These are phyloP conservation scores for Helicoverpa armigera DNA, from an alignment of 1,140 invertebrate genomes.

Conservation along the genomic window DNA sequence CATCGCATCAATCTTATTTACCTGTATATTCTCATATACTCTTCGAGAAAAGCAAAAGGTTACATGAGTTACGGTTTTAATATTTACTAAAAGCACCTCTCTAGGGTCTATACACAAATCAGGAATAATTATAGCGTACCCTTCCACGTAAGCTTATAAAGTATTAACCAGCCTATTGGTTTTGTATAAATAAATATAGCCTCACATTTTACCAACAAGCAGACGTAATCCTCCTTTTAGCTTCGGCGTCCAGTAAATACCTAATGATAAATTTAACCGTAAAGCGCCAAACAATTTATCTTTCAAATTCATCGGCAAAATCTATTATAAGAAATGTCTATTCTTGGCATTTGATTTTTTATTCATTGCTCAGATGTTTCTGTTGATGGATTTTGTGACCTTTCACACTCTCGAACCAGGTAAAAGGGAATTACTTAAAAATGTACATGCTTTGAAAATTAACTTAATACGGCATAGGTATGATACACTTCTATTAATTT, in stretches of 20 bases:
- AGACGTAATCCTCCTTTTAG: neutral
- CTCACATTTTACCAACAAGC: neutral
- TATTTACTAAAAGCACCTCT: too few species aligned
- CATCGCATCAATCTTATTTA: too few species aligned
- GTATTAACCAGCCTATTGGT: slow-evolving; percentile 6
- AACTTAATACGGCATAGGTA: too few species aligned
- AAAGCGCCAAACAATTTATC: slow-evolving; percentile 7
- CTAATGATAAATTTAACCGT: slow-evolving; percentile 19
- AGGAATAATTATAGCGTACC: neutral
- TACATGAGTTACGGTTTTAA: too few species aligned
- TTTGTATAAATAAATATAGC: slow-evolving; percentile 14
- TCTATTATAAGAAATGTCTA: slow-evolving; percentile 16
- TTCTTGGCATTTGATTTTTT: slow-evolving; percentile 46
- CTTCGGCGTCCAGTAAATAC: neutral
- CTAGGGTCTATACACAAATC: neutral
- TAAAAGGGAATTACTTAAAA: too few species aligned
- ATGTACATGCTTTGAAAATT: too few species aligned
- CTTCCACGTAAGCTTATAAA: neutral
- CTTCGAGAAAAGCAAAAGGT: too few species aligned
- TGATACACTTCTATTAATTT: neutral
- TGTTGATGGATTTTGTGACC: slow-evolving; percentile 55
- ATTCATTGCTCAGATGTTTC: slow-evolving; percentile 51
- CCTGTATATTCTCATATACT: too few species aligned
- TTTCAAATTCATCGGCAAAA: slow-evolving; percentile 30
- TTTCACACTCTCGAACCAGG: slow-evolving; percentile 51